Percentiles rank a stretch among this genome's conserved stretches.
phyloP scores from a whole-genome alignment of 2,113 vertebrate genomes.

The Limanda limanda region DNA sequence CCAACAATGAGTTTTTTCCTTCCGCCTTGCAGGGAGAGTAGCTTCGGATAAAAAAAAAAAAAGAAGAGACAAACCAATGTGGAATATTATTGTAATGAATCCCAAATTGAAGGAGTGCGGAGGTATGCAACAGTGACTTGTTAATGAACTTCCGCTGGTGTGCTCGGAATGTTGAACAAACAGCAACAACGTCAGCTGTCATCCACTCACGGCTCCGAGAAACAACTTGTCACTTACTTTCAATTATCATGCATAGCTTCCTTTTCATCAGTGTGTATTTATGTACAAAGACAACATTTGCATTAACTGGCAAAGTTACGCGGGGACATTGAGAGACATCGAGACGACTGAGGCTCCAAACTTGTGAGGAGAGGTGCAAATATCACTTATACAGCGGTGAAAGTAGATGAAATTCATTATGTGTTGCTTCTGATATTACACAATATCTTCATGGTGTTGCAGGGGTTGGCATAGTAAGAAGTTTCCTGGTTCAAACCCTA shows the following conservation, averaged over 20 bases:
- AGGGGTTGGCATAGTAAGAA: too few relatives aligned
- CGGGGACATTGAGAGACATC: not conserved
- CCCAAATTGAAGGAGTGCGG: conserved; percentile 71
- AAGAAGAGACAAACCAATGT: conserved; percentile 74
- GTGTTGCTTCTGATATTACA: not conserved
- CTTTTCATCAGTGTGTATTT: conserved; percentile 32
- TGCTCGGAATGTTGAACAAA: conserved; percentile 59
- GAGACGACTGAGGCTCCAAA: not conserved
- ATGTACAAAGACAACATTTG: conserved; percentile 30
- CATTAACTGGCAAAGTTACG: not conserved
- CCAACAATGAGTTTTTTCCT: conserved; percentile 77
- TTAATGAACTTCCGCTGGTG: conserved; percentile 70
- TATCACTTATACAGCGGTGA: not conserved
- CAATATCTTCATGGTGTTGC: not conserved
- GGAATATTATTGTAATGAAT: conserved; percentile 78
- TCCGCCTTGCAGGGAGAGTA: conserved; percentile 54
- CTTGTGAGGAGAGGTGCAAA: not conserved
- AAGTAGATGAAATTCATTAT: not conserved
- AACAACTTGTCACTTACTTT: conserved; percentile 34
- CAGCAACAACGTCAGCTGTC: conserved; percentile 26
- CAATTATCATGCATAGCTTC: conserved; percentile 40
- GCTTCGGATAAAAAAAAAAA: conserved; percentile 66
- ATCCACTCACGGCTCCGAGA: conserved; percentile 36
- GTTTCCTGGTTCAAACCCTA: not conserved
- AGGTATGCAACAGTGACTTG: conserved; percentile 57